phyloP scores from a whole-genome alignment of 2,888 invertebrate species.

The Drosophila helvetica region DNA sequence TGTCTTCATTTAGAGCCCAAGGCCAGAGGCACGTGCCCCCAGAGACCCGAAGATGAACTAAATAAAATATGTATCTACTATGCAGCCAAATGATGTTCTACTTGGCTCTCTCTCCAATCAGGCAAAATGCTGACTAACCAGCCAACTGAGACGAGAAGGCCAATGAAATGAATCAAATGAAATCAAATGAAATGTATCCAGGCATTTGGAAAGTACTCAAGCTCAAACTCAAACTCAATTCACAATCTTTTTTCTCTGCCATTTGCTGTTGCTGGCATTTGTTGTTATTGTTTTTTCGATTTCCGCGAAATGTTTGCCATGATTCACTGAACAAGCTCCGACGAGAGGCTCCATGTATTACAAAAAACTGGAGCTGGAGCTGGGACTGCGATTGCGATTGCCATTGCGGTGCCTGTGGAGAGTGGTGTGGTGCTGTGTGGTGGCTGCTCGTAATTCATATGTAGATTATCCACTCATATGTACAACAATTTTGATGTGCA shows the following conservation, averaged over 20 bases:
- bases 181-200: slow-evolving; percentile 61
- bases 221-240: neutral
- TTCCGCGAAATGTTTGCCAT: slow-evolving; percentile 73
- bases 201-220: slow-evolving; percentile 65
- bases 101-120: slow-evolving; percentile 43
- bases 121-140: slow-evolving; percentile 68
- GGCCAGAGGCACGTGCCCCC: slow-evolving; percentile 19
- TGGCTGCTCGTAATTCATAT: slow-evolving; percentile 68
- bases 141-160: slow-evolving; percentile 54
- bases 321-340: slow-evolving; percentile 66
- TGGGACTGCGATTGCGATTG: neutral
- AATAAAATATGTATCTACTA: slow-evolving; percentile 5
- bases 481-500: slow-evolving; percentile 68
- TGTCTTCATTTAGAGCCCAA: slow-evolving; percentile 10
- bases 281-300: slow-evolving; percentile 61
- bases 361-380: slow-evolving; percentile 39
- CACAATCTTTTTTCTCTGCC: slow-evolving; percentile 19
- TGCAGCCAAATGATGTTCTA: slow-evolving; percentile 21
- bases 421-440: slow-evolving; percentile 1
- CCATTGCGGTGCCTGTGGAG: neutral
- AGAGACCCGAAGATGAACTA: neutral
- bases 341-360: slow-evolving; percentile 27
- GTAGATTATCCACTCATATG: slow-evolving; percentile 61
- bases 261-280: slow-evolving; percentile 20
- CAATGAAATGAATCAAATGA: slow-evolving; percentile 14